phyloP scores from a whole-genome alignment of 2,888 invertebrate genomes.

The Cryptophagus acutangulus region DNA sequence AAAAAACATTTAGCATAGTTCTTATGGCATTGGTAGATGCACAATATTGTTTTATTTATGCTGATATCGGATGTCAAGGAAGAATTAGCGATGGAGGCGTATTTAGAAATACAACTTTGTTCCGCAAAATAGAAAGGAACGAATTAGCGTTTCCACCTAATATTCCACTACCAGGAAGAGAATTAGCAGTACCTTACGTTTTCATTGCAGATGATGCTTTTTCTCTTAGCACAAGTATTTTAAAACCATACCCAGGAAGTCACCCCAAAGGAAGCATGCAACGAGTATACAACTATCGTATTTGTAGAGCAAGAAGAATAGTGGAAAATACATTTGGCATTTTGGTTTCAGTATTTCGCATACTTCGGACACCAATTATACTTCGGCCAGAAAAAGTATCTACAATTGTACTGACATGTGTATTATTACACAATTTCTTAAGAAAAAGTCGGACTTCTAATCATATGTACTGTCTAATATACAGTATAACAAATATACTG shows the following conservation, averaged over 20 bases:
- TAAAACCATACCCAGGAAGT: conserved; percentile 26
- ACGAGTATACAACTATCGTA: conserved; percentile 13
- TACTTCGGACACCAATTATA: conserved; percentile 8
- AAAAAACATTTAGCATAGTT: conserved; percentile 36
- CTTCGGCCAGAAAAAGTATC: conserved; percentile 8
- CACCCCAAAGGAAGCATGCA: conserved; percentile 2
- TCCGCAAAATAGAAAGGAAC: conserved; percentile 17
- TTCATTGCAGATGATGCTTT: conserved; percentile 31
- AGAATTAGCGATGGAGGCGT: conserved; percentile 36
- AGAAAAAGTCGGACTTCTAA: too few relatives aligned
- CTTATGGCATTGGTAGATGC: conserved; percentile 42
- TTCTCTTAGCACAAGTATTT: conserved; percentile 20
- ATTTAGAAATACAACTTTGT: conserved; percentile 20
- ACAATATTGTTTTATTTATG: conserved; percentile 37
- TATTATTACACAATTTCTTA: conserved; percentile 10
- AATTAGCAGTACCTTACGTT: conserved; percentile 20
- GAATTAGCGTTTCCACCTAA: conserved; percentile 8
- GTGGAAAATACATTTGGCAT: conserved; percentile 12
- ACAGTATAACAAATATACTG: too few relatives aligned
- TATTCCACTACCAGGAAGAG: conserved; percentile 15
- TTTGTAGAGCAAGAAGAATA: conserved; percentile 9
- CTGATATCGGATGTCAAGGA: conserved; percentile 37
- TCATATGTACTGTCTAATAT: too few relatives aligned
- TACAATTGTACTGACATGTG: conserved; percentile 6
- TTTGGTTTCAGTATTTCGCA: conserved; percentile 7